Percentiles rank a stretch among this genome's conserved stretches.
phyloP scores from a whole-genome alignment of 2,113 vertebrate species.

The Fulica atra region DNA sequence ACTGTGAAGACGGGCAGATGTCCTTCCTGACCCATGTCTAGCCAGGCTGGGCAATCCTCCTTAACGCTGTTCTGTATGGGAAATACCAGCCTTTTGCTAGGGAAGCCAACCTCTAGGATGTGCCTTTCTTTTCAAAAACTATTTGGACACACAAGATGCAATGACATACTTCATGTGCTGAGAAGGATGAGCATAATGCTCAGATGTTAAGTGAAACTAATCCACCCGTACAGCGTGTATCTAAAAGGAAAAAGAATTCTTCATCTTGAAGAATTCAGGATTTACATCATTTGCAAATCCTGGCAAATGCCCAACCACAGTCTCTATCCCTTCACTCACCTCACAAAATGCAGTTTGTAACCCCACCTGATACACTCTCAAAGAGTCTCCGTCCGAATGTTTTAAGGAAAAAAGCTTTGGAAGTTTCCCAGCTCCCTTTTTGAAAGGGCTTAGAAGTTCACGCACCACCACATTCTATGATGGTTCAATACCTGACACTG shows the following conservation, averaged over 20 bases:
- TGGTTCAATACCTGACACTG: neutral
- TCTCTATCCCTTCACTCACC: neutral
- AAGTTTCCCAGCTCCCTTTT: neutral
- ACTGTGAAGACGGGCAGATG: neutral
- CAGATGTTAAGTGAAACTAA: neutral
- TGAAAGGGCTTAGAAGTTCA: neutral
- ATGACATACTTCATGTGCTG: neutral
- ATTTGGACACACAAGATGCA: neutral
- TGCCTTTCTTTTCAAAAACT: neutral
- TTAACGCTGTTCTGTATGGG: accelerated
- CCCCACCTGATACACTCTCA: neutral
- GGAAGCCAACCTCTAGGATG: neutral
- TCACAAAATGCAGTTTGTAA: neutral
- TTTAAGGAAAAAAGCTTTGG: neutral
- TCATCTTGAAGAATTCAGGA: neutral
- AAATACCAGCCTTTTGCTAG: neutral
- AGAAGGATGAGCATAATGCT: neutral
- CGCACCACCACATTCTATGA: neutral
- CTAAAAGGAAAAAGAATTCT: neutral
- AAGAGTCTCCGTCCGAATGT: neutral
- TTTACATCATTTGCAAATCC: neutral
- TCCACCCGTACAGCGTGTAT: neutral
- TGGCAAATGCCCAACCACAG: neutral
- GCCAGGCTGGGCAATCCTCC: neutral
- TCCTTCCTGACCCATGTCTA: neutral